A percentile compares a stretch with the other conserved stretches of the same genome.
Evolutionary conservation across 2,888 invertebrate species (phyloP).

Genomic region (Tipula confusa): DNA sequence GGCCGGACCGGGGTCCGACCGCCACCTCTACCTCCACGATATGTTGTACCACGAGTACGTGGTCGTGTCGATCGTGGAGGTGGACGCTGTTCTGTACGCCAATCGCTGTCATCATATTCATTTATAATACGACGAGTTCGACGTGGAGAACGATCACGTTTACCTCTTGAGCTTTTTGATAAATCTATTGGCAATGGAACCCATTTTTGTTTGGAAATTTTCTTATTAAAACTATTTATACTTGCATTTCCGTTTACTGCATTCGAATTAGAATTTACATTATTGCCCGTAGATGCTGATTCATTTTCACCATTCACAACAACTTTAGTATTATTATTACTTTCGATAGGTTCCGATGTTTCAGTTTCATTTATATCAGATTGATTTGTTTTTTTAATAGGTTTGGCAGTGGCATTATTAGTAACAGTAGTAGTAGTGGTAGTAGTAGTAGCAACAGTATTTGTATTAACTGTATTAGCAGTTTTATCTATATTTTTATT

Average conservation of each 20-base stretch:
- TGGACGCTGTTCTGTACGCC: conserved; percentile 43
- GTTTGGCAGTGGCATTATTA: background rate
- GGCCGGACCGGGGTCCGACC: conserved; percentile 47
- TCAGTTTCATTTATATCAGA: conserved; percentile 31
- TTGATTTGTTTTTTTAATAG: background rate
- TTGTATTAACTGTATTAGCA: background rate
- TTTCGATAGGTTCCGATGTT: conserved; percentile 33
- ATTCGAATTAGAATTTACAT: conserved; percentile 20
- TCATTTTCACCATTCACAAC: conserved; percentile 37
- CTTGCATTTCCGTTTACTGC: background rate
- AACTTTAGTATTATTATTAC: conserved; percentile 32
- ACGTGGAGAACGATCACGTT: conserved; percentile 54
- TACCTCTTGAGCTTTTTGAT: conserved; percentile 60
- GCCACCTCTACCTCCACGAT: conserved; percentile 51
- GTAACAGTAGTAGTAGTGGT: background rate
- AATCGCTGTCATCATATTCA: conserved; percentile 48
- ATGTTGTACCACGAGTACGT: conserved; percentile 45
- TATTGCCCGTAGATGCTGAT: background rate
- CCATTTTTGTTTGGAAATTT: conserved; percentile 71
- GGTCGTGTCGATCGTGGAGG: conserved; percentile 46
- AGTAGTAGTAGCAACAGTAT: background rate
- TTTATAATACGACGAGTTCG: background rate
- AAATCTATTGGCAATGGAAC: conserved; percentile 84
- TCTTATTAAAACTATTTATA: conserved; percentile 42
- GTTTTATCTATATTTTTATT: background rate